phyloP scores from a whole-genome alignment of 1,140 invertebrate species.

The Drosophila funebris region DNA sequence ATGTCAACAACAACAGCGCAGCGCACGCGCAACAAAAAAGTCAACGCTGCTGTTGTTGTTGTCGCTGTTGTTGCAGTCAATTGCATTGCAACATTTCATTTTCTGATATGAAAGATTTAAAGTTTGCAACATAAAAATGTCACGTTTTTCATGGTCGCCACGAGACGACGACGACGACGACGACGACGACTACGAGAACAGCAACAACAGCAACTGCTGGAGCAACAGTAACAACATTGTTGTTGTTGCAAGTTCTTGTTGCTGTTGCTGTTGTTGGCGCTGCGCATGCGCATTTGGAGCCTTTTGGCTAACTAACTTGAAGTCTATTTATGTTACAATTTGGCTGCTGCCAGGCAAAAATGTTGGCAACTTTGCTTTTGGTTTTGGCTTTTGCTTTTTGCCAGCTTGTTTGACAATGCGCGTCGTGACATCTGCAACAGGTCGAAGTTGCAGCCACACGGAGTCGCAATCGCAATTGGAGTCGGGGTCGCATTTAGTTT shows the following conservation, averaged over 20 bases:
- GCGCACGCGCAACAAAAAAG: slow-evolving; percentile 59
- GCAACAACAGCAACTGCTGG: slow-evolving; percentile 16
- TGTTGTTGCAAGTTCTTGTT: slow-evolving; percentile 45
- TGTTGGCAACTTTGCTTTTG: slow-evolving; percentile 71
- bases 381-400: slow-evolving; percentile 50
- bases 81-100: slow-evolving; percentile 82
- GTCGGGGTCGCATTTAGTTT: background rate
- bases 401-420: slow-evolving; percentile 77
- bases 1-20: slow-evolving; percentile 47
- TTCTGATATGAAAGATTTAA: slow-evolving; percentile 84
- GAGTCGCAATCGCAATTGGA: background rate
- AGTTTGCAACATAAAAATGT: slow-evolving; percentile 84
- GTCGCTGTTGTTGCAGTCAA: slow-evolving; percentile 68
- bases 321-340: slow-evolving; percentile 81
- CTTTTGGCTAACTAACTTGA: slow-evolving; percentile 66
- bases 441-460: slow-evolving; percentile 38
- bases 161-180: slow-evolving; percentile 60
- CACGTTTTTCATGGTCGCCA: slow-evolving; percentile 84
- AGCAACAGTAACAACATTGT: slow-evolving; percentile 28
- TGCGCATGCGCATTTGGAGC: slow-evolving; percentile 48
- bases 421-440: slow-evolving; percentile 81
- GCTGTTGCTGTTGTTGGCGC: slow-evolving; percentile 28
- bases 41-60: slow-evolving; percentile 53
- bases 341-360: slow-evolving; percentile 77
- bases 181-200: slow-evolving; percentile 19